Evolutionary conservation across 1,140 invertebrate species (phyloP).

Genomic region (Babylonia areolata): DNA sequence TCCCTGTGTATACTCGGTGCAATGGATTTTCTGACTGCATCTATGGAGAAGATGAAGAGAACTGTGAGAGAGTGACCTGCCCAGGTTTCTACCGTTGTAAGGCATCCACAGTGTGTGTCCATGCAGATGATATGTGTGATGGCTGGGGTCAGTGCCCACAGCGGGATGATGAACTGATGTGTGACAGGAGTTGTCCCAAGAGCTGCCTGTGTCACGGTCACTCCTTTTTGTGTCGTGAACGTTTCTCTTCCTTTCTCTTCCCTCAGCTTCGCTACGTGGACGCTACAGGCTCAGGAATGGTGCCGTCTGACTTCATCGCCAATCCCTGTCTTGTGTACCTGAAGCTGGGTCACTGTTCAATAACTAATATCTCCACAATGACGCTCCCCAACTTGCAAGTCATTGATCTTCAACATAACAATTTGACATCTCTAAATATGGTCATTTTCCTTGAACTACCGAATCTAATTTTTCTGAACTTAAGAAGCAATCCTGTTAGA

Average conservation of each 20-base stretch:
- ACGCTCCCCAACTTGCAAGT: background rate
- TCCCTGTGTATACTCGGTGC: conserved; percentile 17
- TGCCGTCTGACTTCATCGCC: background rate
- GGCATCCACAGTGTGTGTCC: conserved; percentile 28
- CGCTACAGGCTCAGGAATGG: background rate
- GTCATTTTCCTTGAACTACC: background rate
- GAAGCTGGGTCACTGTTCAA: background rate
- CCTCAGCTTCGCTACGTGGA: background rate
- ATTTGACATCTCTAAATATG: background rate
- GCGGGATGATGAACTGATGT: conserved; percentile 41
- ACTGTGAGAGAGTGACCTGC: background rate
- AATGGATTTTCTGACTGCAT: conserved; percentile 29
- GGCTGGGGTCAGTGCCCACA: conserved; percentile 34
- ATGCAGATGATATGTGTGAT: conserved; percentile 24
- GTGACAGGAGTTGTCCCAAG: conserved; percentile 46
- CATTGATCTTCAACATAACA: conserved; percentile 32
- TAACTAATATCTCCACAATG: background rate
- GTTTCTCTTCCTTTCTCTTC: background rate
- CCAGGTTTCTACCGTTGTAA: conserved; percentile 36
- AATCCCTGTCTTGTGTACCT: background rate
- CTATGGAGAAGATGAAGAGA: conserved; percentile 2
- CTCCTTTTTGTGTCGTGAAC: background rate
- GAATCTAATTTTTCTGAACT: conserved; percentile 25
- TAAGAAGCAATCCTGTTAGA: conserved; percentile 13
- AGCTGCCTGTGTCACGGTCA: conserved; percentile 31